Base-by-base conservation (phyloP, 37 sponge, comb jelly and placozoan species). In the Axinella damicornis region DNA sequence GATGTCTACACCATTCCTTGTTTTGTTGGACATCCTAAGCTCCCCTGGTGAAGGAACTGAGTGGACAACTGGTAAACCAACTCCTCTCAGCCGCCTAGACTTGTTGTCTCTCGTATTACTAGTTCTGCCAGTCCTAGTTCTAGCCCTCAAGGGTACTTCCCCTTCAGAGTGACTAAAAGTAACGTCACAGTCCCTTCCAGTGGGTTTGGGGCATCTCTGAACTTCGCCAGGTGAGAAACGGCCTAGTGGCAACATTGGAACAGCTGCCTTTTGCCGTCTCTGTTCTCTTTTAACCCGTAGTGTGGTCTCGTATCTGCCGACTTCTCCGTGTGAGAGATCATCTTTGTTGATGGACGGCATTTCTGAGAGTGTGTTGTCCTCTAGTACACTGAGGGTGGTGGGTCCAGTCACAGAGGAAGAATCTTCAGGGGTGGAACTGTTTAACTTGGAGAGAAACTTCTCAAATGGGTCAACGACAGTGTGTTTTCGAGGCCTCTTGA, bases 1-100 rank as follows among this genome's bases (percentile, higher is more conserved):
- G 4, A 90, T 76, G 74, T 90, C 91, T 39, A 90, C 85, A 5
- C 91, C 91, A 74, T 85, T 61, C 41, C 91, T 84, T 24, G 65
- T 53, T 53, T 85, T 69, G 39, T 74, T 82, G 14, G 40, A 1
- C 17, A 33, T 70, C 9, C 24, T 38, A 46, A 46, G 4, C 41
- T 33, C 27, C 39, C 34, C 65, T 62, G 38, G n/a, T 37, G 34
- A 75, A 9, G 20, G 6, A 33, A 40, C 16, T 39, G 27, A 46
- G 9, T 46, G 46, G 46, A 46, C 46, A 46, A 46, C 46, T 46
- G 46, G 6, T 46, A 9, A 46, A 9, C 9, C 9, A 9, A 46
- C 6, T 46, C 46, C 46, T 46, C 46, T 46, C 9, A 46, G 6
- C 9, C 46, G 46, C 46, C 4, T 9, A 46, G 46, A 46, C 9